Conservation (phyloP, 2,113 vertebrate species). For the Notarius lentiginosus region DNA sequence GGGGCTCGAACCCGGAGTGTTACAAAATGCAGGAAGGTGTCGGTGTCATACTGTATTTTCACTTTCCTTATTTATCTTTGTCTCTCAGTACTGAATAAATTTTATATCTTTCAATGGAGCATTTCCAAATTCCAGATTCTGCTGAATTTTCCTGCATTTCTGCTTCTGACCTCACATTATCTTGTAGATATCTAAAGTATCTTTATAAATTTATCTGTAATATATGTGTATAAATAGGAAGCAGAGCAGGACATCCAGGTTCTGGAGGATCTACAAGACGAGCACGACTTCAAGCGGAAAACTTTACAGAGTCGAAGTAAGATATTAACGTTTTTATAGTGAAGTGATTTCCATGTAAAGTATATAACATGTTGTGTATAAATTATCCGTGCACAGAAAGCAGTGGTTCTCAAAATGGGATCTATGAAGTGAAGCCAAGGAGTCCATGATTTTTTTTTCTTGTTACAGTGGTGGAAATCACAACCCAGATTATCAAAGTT, state of each 20-base stretch:
- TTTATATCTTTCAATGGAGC: not conserved
- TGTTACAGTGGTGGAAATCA: not conserved
- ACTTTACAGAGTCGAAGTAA: constrained; percentile 79
- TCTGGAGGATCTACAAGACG: constrained; percentile 83
- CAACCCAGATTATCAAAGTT: not conserved
- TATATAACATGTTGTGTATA: not conserved
- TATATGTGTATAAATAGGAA: constrained; percentile 65
- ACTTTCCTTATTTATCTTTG: not conserved
- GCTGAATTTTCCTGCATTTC: not conserved
- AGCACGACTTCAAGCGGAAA: constrained; percentile 82
- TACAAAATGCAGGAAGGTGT: not conserved
- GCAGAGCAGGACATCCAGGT: constrained; percentile 82
- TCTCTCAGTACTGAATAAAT: not conserved
- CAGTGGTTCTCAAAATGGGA: not conserved
- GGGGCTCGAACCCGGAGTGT: no score
- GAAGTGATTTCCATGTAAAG: not conserved
- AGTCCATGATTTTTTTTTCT: not conserved
- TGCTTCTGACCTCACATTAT: not conserved
- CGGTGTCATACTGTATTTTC: not conserved
- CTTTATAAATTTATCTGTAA: not conserved
- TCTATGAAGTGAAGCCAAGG: not conserved
- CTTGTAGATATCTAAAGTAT: not conserved
- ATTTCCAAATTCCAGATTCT: not conserved
- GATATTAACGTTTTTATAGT: not conserved
- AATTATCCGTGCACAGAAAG: not conserved